Base-by-base conservation (phyloP, 1,140 invertebrate genomes). In the Drosophila nigromelanica region DNA sequence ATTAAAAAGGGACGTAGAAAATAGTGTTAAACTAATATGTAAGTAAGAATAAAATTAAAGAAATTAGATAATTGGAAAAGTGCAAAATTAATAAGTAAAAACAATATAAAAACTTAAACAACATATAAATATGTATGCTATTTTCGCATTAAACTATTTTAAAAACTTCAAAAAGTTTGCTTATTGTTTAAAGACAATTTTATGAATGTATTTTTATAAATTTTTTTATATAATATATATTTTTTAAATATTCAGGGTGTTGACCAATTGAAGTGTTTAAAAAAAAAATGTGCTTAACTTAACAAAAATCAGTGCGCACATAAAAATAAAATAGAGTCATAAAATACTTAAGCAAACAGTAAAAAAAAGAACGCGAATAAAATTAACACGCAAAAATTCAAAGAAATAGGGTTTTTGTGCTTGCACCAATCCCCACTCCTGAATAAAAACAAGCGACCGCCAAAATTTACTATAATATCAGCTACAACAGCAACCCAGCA, bases 381-480 rank as follows among this genome's bases (percentile, higher is more conserved):
- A 60, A 37, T 33, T 18, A 47, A 60, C 12, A 63, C 24, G 8
- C 40, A 71, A 64, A 73, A 69, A 47, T 50, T 42, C 39, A 48
- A 54, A 47, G 18, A 61, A 62, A 40, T 48, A 43, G 4, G 40
- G 68, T 78, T 62, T 73, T 59, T 66, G 45, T 54, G 56, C 60
- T 67, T n/a, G n/a, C 33, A 35, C 33, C 8, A 40, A 4, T n/a
- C 39, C 39, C n/a, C n/a, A 37, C 75, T 51, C 48, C 64, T 71
- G 62, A 48, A 27, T 27, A 5, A 5, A 69, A 81, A 48, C 39
- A 87, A 87, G 70, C 72, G n/a, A n/a, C n/a, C 48, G 73, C 83
- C 83, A 89, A 89, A 82, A 89, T 89, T 89, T 89, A 89, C 76
- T 81, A 64, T 76, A 69, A 76, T 62, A 63, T 76, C 73, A 61